Evolutionary conservation across 2,797 vertebrate species (phyloP), one percentile per base, ranked within the genome.

Genomic region (Artibeus jamaicensis): DNA sequence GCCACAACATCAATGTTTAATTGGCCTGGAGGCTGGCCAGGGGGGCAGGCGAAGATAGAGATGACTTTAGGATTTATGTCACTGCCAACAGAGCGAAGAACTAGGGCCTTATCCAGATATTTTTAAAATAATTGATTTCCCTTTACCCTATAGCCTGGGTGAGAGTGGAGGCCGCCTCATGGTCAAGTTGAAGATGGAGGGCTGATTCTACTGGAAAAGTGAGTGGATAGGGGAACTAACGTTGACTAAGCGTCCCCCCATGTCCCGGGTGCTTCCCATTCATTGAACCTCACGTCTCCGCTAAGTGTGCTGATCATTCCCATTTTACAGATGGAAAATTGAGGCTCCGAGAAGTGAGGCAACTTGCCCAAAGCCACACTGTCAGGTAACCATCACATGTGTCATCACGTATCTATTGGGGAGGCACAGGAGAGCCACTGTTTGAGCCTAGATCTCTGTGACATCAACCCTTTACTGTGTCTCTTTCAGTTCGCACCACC

Each of bases 1-100:
- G 96, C 88, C 26, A 16, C 21, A 11, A 21, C 88, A 97, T 97
- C 96, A 96, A 94, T 96, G 90, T 97, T 97, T 96, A 89, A 96
- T 96, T 57, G 34, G 48, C 44, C 90, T 95, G 96, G 92, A 96
- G 78, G 48, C 92, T 59, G 53, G 96, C 95, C 97, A 92, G 92
- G 73, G 53, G 55, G 73, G 65, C 95, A 93, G 65, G 53, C 57
- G 71, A 70, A 74, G 82, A 95, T 44, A 39, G 74, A 91, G 57
- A 97, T 86, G 96, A 91, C 96, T 96, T 85, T 48, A n/a, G 91
- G 83, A 92, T 89, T 94, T 95, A 96, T 76, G 78, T 62, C 82
- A 88, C 86, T 55, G 68, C 46, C 62, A 44, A 55, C 46, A 46
- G 84, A 86, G 74, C 83, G 77, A 67, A 93, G 90, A 90, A 81